Conservation (phyloP, 2,797 vertebrate species). For the Girardinus metallicus region DNA sequence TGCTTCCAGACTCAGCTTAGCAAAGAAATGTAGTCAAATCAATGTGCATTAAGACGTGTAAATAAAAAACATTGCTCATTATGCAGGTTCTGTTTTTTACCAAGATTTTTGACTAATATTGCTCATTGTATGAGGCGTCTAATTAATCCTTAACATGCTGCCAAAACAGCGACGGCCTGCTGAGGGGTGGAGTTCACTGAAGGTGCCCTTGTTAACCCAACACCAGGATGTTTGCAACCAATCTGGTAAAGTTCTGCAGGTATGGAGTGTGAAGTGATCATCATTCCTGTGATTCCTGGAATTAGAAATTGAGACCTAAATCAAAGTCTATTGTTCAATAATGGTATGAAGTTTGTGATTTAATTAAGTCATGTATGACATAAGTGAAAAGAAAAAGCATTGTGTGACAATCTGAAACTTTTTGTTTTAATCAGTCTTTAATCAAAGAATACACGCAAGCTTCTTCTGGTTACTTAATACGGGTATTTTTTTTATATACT, state of each 20-base stretch:
- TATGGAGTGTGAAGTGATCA: neutral
- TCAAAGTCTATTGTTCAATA: neutral
- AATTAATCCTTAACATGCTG: neutral
- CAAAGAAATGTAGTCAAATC: neutral
- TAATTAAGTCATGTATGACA: neutral
- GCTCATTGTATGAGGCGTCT: neutral
- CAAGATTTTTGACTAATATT: neutral
- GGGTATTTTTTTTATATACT: neutral
- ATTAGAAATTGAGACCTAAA: neutral
- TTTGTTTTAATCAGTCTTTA: neutral
- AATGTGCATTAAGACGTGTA: neutral
- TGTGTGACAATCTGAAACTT: neutral
- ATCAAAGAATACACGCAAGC: neutral
- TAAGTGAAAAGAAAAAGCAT: neutral
- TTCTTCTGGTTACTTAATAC: neutral
- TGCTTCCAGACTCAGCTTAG: slow-evolving; percentile 12
- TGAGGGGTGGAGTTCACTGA: neutral
- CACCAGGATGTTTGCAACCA: neutral
- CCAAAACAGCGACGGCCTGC: neutral
- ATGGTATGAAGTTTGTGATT: neutral
- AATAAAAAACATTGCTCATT: neutral
- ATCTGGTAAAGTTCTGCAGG: neutral
- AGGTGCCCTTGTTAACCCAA: slow-evolving; percentile 3
- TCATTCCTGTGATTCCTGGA: neutral
- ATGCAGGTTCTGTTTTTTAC: no score